Evolutionary conservation across 2,797 vertebrate species (phyloP), one percentile per base, ranked within the genome.

Genomic region (Sardinella longiceps): DNA sequence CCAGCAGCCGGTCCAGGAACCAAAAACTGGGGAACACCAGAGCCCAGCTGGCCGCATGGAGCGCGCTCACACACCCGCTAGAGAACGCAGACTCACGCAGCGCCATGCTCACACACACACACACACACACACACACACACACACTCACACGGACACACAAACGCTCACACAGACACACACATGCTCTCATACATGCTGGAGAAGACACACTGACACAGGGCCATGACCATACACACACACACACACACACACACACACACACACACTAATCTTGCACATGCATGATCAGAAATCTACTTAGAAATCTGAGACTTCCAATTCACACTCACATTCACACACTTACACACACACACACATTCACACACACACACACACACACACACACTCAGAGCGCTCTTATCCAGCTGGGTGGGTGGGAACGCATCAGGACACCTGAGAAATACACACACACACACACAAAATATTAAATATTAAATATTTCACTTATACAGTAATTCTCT

Each of bases 11-110:
- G 91, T 96, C 95, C 60, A 95, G 82, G 80, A 93, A 95, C 97
- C 96, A 98, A 91, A 95, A 98, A 88, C 95, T 94, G 1, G 97
- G 97, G 88, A 96, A 91, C 11, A 98, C 93, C 5, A 97, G 88
- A 0, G 23, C 84, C 88, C 93, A 93, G 51, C 93, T 93, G 85
- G 94, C 37, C 3, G 85, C 20, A 80, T 97, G 93, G 43, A 97
- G 87, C 46, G 85, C 91, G 3, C 90, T 90, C 81, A 94, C 88
- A 48, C 87, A 88, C 0, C 88, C 83, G 87, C 91, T 95, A 70
- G 95, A 84, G 90, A 96, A 98, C 7, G 96, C 93, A 1, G 97
- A 97, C 14, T 90, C 86, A 12, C 86, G 90, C 84, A 96, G 90
- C 80, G 90, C 92, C 95, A 96, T 96, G n/a, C 6, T n/a, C n/a